These are phyloP conservation scores for Brenthis daphne DNA, from an alignment of 2,888 invertebrate species.

Conservation along the genomic window DNA sequence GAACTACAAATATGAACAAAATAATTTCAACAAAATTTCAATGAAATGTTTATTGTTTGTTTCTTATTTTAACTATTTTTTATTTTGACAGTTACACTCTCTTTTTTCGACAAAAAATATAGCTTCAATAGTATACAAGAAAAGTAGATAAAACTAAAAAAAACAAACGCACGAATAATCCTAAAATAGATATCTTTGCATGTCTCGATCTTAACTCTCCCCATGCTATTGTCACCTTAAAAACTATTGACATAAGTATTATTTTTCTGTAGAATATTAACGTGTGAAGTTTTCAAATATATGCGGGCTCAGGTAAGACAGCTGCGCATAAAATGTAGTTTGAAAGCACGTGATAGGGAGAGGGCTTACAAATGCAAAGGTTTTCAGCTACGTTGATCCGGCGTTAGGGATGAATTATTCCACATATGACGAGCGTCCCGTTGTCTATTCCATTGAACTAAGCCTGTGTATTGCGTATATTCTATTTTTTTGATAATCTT, in stretches of 20 bases:
- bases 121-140: too few relatives aligned
- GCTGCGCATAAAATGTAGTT: slow-evolving; percentile 17
- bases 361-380: slow-evolving; percentile 15
- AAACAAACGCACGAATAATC: background rate
- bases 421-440: background rate
- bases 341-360: slow-evolving; percentile 12
- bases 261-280: slow-evolving; percentile 8
- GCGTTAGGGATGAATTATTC: slow-evolving; percentile 18
- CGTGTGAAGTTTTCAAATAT: slow-evolving; percentile 24
- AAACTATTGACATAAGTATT: background rate
- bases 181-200: slow-evolving; percentile 6
- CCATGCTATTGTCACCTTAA: slow-evolving; percentile 12
- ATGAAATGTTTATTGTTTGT: too few relatives aligned
- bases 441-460: too few relatives aligned
- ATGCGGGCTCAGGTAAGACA: slow-evolving; percentile 26
- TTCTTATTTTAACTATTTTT: too few relatives aligned
- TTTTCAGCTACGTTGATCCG: slow-evolving; percentile 16
- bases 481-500: too few relatives aligned
- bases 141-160: background rate
- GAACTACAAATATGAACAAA: too few relatives aligned
- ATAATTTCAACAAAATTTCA: too few relatives aligned
- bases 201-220: slow-evolving; percentile 1
- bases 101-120: too few relatives aligned
- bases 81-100: too few relatives aligned
- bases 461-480: too few relatives aligned